Conservation (phyloP, 1,140 invertebrate genomes). For the Limonius californicus region DNA sequence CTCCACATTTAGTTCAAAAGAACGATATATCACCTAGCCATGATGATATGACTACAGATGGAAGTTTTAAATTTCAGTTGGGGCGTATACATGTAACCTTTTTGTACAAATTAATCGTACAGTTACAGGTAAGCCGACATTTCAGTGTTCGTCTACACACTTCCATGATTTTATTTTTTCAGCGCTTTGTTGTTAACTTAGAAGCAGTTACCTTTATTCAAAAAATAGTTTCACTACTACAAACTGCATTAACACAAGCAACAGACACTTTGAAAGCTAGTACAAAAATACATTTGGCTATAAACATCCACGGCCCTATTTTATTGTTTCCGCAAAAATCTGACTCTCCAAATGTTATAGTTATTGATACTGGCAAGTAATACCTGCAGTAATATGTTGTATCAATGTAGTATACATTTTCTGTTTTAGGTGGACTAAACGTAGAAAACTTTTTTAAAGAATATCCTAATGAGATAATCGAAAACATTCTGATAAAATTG, state of each 20-base stretch:
- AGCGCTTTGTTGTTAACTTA: slow-evolving; percentile 39
- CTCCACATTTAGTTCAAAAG: slow-evolving; percentile 53
- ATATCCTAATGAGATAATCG: slow-evolving; percentile 51
- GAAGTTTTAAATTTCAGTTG: slow-evolving; percentile 64
- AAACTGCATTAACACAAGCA: slow-evolving; percentile 59
- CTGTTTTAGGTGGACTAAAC: slow-evolving; percentile 54
- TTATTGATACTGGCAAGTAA: slow-evolving; percentile 66
- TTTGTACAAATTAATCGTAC: slow-evolving; percentile 67
- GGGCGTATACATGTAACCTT: slow-evolving; percentile 69
- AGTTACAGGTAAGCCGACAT: slow-evolving; percentile 62
- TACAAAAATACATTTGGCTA: slow-evolving; percentile 63
- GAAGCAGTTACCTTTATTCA: slow-evolving; percentile 35
- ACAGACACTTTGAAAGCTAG: slow-evolving; percentile 55
- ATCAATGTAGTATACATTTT: slow-evolving; percentile 1
- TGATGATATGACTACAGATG: slow-evolving; percentile 59
- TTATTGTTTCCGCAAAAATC: slow-evolving; percentile 76
- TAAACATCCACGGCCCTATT: slow-evolving; percentile 71
- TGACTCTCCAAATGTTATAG: slow-evolving; percentile 72
- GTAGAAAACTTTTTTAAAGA: slow-evolving; percentile 81
- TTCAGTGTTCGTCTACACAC: no score
- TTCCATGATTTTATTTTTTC: slow-evolving; percentile 20
- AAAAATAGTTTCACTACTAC: slow-evolving; percentile 36
- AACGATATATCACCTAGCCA: slow-evolving; percentile 35
- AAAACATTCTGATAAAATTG: slow-evolving; percentile 68
- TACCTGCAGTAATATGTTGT: slow-evolving; percentile 11